Evolutionary conservation across 2,888 invertebrate species (phyloP), one percentile per base, ranked within the genome.

Genomic region (Heliconius aoede): DNA sequence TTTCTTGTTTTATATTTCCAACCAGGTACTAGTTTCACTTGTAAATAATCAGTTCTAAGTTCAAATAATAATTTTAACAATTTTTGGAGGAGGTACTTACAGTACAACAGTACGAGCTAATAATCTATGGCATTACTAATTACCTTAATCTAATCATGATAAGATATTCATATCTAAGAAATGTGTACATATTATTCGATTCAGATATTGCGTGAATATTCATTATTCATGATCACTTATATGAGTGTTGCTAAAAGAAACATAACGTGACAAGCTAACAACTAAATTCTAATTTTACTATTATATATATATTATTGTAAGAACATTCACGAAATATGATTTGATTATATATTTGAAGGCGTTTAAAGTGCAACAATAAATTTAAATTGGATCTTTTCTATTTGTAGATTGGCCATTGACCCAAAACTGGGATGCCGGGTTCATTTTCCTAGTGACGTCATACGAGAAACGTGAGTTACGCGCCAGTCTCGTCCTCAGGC

Each of bases 371-470:
- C 79, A 73, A 76, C 76, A 74, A 51, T 80, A 77, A 79, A 76
- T 80, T 81, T 78, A 79, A 82, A 82, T 83, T 81, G 81, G 81
- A 80, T 80, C 86, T 91, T 93, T 91, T 93, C 90, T 93, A 90
- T 93, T 95, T 94, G 89, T 95, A 95, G 94, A 94, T 94, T 94
- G 94, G 93, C 91, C 93, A 92, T 94, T 92, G 91, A 90, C 89
- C 91, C 91, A 87, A 94, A 94, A 92, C 90, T 94, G 89, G 94
- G 94, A 88, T 92, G 89, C 90, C 94, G 94, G 85, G 94, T 95
- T 86, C 94, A 89, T 91, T 95, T 95, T 87, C 87, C 91, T 89
- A 93, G 91, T 92, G 90, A 93, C 92, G 93, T 92, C 94, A 92
- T 90, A 86, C 89, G 87, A 91, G 91, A 92, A 91, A 92, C 90